Evolutionary conservation across 2,888 invertebrate genomes (phyloP).

Genomic region (Chalcosyrphus nemorum): DNA sequence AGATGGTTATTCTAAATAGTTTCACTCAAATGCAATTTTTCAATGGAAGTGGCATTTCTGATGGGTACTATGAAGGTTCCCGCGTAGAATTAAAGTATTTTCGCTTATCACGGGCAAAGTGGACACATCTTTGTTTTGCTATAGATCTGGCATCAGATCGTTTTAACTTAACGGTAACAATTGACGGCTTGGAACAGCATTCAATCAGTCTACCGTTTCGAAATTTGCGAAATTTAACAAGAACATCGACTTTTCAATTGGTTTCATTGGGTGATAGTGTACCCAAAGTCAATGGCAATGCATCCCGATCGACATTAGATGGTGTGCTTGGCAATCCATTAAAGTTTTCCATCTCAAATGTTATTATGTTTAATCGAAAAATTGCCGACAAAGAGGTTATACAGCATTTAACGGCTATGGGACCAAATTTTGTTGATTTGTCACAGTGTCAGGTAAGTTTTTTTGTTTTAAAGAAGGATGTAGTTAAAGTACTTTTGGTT

Average conservation of each 20-base stretch:
- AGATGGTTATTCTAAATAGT: slow-evolving; percentile 79
- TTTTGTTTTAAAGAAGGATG: no score
- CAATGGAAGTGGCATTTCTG: slow-evolving; percentile 76
- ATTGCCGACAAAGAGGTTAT: slow-evolving; percentile 76
- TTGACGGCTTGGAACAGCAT: slow-evolving; percentile 79
- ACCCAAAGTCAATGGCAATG: slow-evolving; percentile 70
- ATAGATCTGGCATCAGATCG: slow-evolving; percentile 76
- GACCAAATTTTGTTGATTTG: slow-evolving; percentile 80
- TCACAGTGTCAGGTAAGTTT: slow-evolving; percentile 78
- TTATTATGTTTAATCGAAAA: slow-evolving; percentile 80
- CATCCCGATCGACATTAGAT: slow-evolving; percentile 78
- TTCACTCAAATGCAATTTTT: slow-evolving; percentile 80
- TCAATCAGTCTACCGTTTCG: slow-evolving; percentile 77
- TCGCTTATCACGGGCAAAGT: slow-evolving; percentile 78
- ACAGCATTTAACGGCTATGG: slow-evolving; percentile 80
- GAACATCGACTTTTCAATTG: slow-evolving; percentile 78
- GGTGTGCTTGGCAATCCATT: slow-evolving; percentile 73
- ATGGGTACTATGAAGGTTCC: slow-evolving; percentile 76
- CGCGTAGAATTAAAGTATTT: slow-evolving; percentile 78
- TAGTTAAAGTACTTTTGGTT: slow-evolving; percentile 12
- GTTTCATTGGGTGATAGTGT: slow-evolving; percentile 78
- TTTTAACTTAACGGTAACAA: slow-evolving; percentile 76
- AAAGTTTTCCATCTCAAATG: slow-evolving; percentile 78
- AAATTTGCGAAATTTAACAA: slow-evolving; percentile 76
- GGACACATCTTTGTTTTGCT: slow-evolving; percentile 80